These are phyloP conservation scores for Fabriciana adippe DNA, from an alignment of 2,888 invertebrate species.

Conservation along the genomic window DNA sequence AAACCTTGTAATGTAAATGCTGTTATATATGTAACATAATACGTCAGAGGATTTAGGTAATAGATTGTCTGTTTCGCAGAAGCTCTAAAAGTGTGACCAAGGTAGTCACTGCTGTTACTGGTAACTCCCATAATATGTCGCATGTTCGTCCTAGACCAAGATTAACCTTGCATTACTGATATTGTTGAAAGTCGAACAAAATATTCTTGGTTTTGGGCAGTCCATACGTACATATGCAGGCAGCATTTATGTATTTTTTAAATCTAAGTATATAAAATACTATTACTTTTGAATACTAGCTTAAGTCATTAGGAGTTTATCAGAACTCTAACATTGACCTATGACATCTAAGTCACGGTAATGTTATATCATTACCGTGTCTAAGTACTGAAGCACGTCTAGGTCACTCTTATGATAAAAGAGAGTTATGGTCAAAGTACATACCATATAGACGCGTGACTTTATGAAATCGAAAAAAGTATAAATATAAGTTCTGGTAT, in stretches of 20 bases:
- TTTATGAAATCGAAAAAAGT: no score
- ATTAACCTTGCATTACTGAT: conserved; percentile 34
- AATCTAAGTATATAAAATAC: background rate
- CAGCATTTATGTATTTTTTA: background rate
- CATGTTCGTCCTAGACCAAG: conserved; percentile 35
- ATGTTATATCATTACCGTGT: no score
- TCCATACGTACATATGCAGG: background rate
- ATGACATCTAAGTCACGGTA: no score
- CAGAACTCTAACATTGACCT: no score
- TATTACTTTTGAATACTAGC: no score
- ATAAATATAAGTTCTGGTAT: no score
- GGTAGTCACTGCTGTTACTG: conserved; percentile 24
- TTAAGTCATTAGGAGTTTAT: no score
- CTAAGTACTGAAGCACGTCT: no score
- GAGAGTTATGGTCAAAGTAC: no score
- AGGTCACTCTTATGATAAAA: no score
- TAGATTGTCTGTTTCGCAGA: conserved; percentile 36
- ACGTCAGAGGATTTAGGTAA: conserved; percentile 39
- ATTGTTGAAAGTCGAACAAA: conserved; percentile 13
- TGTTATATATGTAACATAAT: conserved; percentile 36
- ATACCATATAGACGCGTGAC: no score
- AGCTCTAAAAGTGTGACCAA: conserved; percentile 37
- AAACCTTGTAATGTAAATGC: conserved; percentile 35
- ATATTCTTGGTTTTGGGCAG: conserved; percentile 1
- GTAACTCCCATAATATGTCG: conserved; percentile 22